Conservation (phyloP, 2,113 vertebrate genomes). For the Mobula birostris region DNA sequence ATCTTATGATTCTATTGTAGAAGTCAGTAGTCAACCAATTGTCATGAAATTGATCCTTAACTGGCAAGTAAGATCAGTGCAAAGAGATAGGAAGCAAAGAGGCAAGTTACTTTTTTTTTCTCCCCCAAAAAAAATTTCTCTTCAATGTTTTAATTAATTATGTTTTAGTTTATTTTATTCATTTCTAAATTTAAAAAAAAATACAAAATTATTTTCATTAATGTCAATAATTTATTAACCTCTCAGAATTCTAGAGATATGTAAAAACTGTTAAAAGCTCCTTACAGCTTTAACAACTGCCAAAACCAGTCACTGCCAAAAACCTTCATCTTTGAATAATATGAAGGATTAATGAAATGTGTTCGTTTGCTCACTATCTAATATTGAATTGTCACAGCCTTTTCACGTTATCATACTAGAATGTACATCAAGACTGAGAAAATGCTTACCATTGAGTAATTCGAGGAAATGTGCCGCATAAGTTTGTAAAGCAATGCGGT, state of each 20-base stretch:
- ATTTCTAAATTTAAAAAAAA: too few species aligned
- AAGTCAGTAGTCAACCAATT: background rate
- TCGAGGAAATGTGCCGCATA: background rate
- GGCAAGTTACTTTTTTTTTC: too few species aligned
- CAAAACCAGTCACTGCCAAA: background rate
- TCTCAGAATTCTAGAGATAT: too few species aligned
- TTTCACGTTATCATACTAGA: background rate
- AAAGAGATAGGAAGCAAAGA: too few species aligned
- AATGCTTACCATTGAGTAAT: background rate
- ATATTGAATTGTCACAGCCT: background rate
- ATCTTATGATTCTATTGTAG: background rate
- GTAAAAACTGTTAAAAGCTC: too few species aligned
- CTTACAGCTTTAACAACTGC: too few species aligned
- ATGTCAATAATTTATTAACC: too few species aligned
- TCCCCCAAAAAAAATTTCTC: too few species aligned
- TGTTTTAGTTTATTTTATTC: too few species aligned
- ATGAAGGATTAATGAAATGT: background rate
- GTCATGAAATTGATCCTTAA: background rate
- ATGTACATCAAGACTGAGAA: background rate
- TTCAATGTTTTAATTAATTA: too few species aligned
- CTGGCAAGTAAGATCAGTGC: background rate
- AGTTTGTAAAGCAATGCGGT: background rate
- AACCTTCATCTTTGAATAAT: background rate
- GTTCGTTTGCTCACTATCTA: background rate
- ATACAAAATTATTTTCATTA: too few species aligned